These are phyloP conservation scores for Entelurus aequoreus DNA, from an alignment of 2,113 vertebrate genomes.

Conservation along the genomic window DNA sequence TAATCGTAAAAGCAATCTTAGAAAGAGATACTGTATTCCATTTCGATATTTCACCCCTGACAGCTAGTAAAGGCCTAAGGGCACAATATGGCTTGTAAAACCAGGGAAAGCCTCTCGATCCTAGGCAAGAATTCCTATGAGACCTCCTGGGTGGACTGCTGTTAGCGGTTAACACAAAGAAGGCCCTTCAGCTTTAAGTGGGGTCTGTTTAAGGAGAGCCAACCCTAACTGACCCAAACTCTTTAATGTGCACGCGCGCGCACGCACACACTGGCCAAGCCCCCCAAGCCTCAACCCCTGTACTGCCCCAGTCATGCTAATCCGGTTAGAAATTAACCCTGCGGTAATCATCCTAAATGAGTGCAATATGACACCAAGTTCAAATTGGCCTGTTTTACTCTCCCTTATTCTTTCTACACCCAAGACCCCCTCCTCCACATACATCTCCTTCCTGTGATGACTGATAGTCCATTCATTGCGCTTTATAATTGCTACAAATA, in stretches of 20 bases:
- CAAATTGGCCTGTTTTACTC: slow-evolving; percentile 12
- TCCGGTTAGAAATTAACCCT: slow-evolving; percentile 62
- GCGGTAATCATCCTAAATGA: slow-evolving; percentile 65
- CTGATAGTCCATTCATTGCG: slow-evolving; percentile 6
- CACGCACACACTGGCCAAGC: slow-evolving; percentile 3
- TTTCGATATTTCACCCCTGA: slow-evolving; percentile 28
- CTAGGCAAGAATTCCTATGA: slow-evolving; percentile 50
- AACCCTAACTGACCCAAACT: slow-evolving; percentile 24
- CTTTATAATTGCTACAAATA: slow-evolving; percentile 1
- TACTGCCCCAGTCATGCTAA: slow-evolving; percentile 26
- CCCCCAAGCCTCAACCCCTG: slow-evolving; percentile 9
- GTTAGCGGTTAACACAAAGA: slow-evolving; percentile 63
- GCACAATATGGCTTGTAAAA: slow-evolving; percentile 34
- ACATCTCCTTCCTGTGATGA: neutral
- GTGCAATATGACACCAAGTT: slow-evolving; percentile 45
- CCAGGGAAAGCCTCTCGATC: slow-evolving; percentile 35
- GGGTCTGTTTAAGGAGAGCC: slow-evolving; percentile 50
- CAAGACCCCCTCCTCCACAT: slow-evolving; percentile 8
- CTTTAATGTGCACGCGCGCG: slow-evolving; percentile 19
- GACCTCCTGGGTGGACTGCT: slow-evolving; percentile 54
- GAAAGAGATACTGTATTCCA: slow-evolving; percentile 30
- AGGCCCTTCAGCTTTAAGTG: slow-evolving; percentile 60
- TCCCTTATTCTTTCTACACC: neutral
- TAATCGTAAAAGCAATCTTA: slow-evolving; percentile 32
- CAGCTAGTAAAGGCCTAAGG: slow-evolving; percentile 32